Base-by-base conservation (phyloP, 2,797 vertebrate species). In the Lindbergichthys nudifrons region DNA sequence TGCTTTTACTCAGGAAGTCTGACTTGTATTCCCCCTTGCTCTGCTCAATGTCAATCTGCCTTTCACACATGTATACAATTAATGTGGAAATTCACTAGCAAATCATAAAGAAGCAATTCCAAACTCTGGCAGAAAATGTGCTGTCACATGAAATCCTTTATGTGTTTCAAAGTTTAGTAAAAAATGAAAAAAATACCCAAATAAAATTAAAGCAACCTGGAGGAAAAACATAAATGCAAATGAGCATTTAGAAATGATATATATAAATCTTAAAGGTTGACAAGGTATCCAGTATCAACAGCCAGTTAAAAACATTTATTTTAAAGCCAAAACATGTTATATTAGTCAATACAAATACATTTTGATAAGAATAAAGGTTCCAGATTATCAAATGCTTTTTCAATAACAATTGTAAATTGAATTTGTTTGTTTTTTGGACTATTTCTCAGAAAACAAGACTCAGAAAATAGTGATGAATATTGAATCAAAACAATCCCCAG, bases 21-120 rank as follows among this genome's bases (percentile, higher is more conserved):
- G 47, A 69, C 58, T 48, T 11, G n/a, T 16, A 16, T 53, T 12
- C 12, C 14, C 7, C 41, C 1, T 45, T 41, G 1, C n/a, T 15
- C n/a, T 54, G 21, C 50, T 50, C 56, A 73, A 46, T 65, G 58
- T 71, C 75, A 77, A 48, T 13, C 26, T 66, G 66, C 76, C 59
- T 62, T 69, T 74, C 57, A 66, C 7, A 50, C 46, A 45, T 65
- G 23, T 50, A n/a, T 51, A 43, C 46, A 79, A 62, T 70, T 42
- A 36, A 52, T 19, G 18, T 16, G n/a, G 13, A 36, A 19, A 67
- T 75, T 0, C 60, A 15, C 10, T 51, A 11, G 21, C 4, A 54
- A 68, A 63, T 57, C 32, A 58, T 67, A 63, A 32, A 65, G 12
- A 57, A 21, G 18, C 23, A 23, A 19, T 45, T 9, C 4, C 15